phyloP scores from a whole-genome alignment of 2,113 vertebrate genomes.

The Burhinus oedicnemus region DNA sequence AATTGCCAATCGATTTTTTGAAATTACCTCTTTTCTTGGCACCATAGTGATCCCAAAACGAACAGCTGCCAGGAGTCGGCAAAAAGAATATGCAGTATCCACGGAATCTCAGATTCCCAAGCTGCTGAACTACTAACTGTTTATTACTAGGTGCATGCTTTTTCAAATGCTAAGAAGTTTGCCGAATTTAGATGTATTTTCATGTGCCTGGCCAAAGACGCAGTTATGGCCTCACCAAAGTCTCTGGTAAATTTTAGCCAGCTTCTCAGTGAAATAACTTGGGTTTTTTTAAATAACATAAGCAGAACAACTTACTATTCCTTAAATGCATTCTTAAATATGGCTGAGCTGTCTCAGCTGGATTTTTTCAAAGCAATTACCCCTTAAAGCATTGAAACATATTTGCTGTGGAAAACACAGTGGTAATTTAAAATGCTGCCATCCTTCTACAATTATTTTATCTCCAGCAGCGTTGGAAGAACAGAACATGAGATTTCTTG shows the following conservation, averaged over 20 bases:
- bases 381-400: neutral
- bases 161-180: neutral
- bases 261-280: neutral
- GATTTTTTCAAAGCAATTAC: constrained; percentile 29
- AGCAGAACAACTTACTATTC: neutral
- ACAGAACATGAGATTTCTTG: neutral
- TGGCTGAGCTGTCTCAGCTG: neutral
- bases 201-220: neutral
- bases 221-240: neutral
- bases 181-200: neutral
- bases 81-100: neutral
- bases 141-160: neutral
- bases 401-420: neutral
- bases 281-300: neutral
- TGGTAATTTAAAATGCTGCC: constrained; percentile 17
- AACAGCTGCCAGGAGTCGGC: neutral
- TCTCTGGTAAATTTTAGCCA: neutral
- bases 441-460: neutral
- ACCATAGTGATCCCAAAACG: neutral
- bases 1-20: accelerated
- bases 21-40: neutral
- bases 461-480: neutral
- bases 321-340: neutral
- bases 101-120: neutral
- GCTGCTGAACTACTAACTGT: neutral